Evolutionary conservation across 2,113 vertebrate genomes (phyloP), one percentile per base, ranked within the genome.

Genomic region (Nothoprocta perdicaria): DNA sequence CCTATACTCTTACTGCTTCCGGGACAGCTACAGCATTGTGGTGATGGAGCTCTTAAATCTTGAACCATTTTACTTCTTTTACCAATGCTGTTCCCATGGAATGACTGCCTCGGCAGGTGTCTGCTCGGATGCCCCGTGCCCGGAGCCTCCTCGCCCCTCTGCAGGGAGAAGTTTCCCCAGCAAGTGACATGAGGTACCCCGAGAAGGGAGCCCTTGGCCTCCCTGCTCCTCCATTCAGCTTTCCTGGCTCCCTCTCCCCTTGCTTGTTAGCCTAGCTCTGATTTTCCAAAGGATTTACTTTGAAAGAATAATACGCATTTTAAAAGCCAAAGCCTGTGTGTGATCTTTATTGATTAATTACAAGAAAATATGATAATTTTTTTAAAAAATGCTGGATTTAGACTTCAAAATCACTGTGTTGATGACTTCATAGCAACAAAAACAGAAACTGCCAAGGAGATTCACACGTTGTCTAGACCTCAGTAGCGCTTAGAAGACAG

Each of bases 121-220:
- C 68, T 80, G 15, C 6, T 61, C 21, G 8, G 3, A 46, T 67
- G 66, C 57, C 62, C 33, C 40, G 55, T 58, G 18, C 63, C 76
- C 53, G 18, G 31, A 60, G 40, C 57, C 63, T 55, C 75, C 17
- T 33, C 24, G 60, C 45, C 68, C 33, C 27, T 7, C 10, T 33
- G 27, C 29, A 3, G 1, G 0, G 5, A 35, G 45, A 19, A 41
- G 7, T 46, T 46, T 46, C 45, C 7, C 14, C 45, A 19, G 35
- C n/a, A 26, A 53, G 14, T 8, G 11, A n/a, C 12, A 19, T 33
- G n/a, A n/a, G 58, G 19, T 12, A 12, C 10, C 6, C 10, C 10
- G 10, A 13, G 58, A 60, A 60, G n/a, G 31, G 31, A 33, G 58
- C 31, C 33, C n/a, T 33, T 14, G 7, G 58, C n/a, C 58, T 22